Evolutionary conservation across 2,113 vertebrate species (phyloP).

Genomic region (Mirza zaza): DNA sequence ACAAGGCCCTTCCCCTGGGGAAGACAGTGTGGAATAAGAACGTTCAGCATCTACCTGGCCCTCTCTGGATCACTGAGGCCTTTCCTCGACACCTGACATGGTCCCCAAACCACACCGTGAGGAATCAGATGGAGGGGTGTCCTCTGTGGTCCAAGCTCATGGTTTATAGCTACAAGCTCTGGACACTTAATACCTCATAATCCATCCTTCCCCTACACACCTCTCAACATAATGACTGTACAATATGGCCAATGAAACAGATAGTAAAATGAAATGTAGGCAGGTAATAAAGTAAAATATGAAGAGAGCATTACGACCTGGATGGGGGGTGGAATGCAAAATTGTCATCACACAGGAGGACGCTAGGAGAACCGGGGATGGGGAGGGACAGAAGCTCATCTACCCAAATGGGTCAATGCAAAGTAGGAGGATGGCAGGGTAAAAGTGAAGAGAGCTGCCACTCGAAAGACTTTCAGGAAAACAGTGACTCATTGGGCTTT

Average conservation of each 20-base stretch:
- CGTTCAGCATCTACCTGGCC: background rate
- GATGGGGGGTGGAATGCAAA: background rate
- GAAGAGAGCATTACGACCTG: background rate
- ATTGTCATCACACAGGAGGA: background rate
- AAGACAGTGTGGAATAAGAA: background rate
- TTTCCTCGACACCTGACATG: background rate
- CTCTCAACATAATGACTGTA: background rate
- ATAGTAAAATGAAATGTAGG: background rate
- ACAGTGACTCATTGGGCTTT: background rate
- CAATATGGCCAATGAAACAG: background rate
- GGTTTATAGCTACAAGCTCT: background rate
- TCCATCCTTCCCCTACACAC: background rate
- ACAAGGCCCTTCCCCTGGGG: background rate
- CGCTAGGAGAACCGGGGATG: background rate
- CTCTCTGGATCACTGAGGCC: background rate
- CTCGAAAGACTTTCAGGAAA: background rate
- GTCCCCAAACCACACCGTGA: background rate
- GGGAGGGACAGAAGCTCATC: accelerated
- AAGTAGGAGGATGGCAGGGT: background rate
- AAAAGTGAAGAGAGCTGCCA: background rate
- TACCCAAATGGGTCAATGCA: background rate
- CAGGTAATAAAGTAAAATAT: background rate
- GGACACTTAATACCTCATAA: background rate
- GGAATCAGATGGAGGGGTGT: background rate
- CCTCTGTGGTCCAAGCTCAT: background rate